Evolutionary conservation across 2,888 invertebrate species (phyloP), one percentile per base, ranked within the genome.

Genomic region (Ditylenchus weischeri): DNA sequence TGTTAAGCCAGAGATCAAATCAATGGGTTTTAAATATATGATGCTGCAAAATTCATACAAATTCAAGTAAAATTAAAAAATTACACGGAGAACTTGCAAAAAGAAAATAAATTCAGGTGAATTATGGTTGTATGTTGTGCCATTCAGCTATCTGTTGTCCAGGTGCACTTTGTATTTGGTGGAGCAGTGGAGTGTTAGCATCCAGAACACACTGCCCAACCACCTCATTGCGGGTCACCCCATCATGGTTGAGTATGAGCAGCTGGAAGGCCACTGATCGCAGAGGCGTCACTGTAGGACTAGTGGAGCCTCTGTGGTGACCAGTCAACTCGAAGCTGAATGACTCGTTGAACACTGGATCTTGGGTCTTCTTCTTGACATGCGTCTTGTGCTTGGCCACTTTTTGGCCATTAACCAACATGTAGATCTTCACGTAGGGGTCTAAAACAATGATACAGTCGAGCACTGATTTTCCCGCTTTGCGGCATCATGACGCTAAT

Each of bases 341-440:
- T 64, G 93, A 93, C 86, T 98, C 96, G 87, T 98, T 98, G 88
- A 94, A 98, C 66, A 98, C 94, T 0, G 96, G 98, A 86, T 93
- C 93, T 78, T 94, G 87, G 0, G 96, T 96, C 66, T 94, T 89
- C 85, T 94, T 96, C 88, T 95, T 95, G 61, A 96, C 94, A 84
- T 95, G 95, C 0, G 96, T 96, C 87, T 96, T 95, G 88, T 95
- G 95, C 88, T 96, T 98, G 61, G 93, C 92, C 80, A 96, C 91
- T 74, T 95, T 89, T 84, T 95, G 94, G n/a, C 92, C 92, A 86
- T 96, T 93, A 86, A 91, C 93, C 65, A 94, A 87, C 79, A 96
- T 87, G 85, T 96, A 96, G 85, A 98, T 92, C 86, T 98, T 98
- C 61, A 96, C 95, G 85, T 88, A 93, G 68, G 96, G 96, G 87